Base-by-base conservation (phyloP, 1,140 invertebrate species). In the Macrobrachium nipponense region DNA sequence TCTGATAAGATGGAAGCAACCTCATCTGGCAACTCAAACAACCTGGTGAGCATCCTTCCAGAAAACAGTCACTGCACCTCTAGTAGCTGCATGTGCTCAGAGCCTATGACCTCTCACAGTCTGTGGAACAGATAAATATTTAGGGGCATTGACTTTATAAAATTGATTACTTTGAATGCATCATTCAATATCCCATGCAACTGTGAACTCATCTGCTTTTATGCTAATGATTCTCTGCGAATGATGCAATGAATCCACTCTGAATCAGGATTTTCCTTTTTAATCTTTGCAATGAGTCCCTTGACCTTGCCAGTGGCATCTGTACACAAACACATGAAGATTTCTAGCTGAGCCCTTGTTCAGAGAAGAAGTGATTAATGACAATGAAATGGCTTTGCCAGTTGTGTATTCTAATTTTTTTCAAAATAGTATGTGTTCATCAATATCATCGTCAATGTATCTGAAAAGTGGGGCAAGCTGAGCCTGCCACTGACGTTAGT, bases 181-280 rank as follows among this genome's bases (percentile, higher is more conserved):
- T 76, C 73, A 18, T 76, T 51, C 73, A 76, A 7, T 17, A 76
- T 76, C 44, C 73, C 27, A 4, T 36, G 27, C 4, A 4, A 36
- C 27, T 36, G 27, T 36, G 27, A 36, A 36, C 27, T 36, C 43
- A 23, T 76, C 3, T 17, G 51, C 11, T 36, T 76, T 10, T 5
- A 27, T n/a, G 36, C 77, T 79, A 15, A 61, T 79, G 14, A 79
- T 79, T 61, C 0, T 79, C 77, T 79, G 60, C 61, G 77, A 79
- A 60, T 79, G 43, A 80, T 80, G 62, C 78, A 80, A 43, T 80
- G 78, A 80, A 27, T 80, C 78, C 78, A 80, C 61, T 66, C 62
- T 7, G 8, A 61, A 80, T 66, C 78, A 80, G 61, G 23, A 80
- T 64, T 64, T 64, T 0, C 5, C 17, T 60, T 59, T 17, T 79